Evolutionary conservation across 2,113 vertebrate genomes (phyloP).

Genomic region (Eudyptes chrysolophus): DNA sequence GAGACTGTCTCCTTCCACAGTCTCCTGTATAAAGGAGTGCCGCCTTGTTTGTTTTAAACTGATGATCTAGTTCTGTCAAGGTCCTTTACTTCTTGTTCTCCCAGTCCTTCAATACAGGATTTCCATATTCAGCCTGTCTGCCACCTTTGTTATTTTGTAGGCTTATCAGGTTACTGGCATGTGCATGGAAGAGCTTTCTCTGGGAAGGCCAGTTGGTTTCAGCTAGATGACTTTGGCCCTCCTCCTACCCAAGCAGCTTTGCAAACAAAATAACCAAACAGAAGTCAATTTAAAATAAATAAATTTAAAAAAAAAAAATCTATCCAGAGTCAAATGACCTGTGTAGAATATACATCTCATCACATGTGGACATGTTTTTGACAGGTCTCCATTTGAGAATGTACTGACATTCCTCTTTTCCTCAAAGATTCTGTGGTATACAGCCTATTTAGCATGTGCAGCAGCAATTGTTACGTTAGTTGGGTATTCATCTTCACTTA

Average conservation of each 20-base stretch:
- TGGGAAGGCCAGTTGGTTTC: not conserved
- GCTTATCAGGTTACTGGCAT: not conserved
- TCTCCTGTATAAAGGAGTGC: not conserved
- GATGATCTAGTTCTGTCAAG: not conserved
- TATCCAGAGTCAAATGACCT: not conserved
- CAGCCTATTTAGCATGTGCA: not conserved
- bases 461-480: not conserved
- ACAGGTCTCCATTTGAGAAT: not conserved
- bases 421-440: not conserved
- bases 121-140: not conserved
- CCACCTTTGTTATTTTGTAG: not conserved
- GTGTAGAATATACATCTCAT: not conserved
- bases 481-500: not conserved
- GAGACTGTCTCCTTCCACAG: not conserved
- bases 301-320: not conserved
- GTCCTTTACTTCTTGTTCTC: not conserved
- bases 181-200: not conserved
- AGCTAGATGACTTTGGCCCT: not conserved
- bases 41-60: not conserved
- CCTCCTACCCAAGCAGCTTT: not conserved
- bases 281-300: not conserved
- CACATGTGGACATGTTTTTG: not conserved
- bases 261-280: not conserved
- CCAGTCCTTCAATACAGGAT: not conserved
- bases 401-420: not conserved